Evolutionary conservation across 2,113 vertebrate species (phyloP), one percentile per base, ranked within the genome.

Genomic region (Arizona elegans): DNA sequence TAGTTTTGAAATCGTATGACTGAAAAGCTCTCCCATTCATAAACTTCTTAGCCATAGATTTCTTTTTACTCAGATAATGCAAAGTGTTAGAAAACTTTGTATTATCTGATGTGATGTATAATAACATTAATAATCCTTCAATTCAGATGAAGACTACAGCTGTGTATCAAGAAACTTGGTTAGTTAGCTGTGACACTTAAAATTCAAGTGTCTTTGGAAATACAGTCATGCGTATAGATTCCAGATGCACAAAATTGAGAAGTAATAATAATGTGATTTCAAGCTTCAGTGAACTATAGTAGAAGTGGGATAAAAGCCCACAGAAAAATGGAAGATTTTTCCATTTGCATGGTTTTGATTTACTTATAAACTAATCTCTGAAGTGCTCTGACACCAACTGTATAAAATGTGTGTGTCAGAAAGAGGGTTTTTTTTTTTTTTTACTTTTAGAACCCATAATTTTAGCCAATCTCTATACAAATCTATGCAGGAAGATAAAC

Each of bases 211-310:
- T 91, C 58, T 94, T 97, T 96, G 93, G 92, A n/a, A 95, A 96
- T 95, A 96, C 62, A 89, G 91, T 62, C 92, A 95, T 96, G 92
- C 24, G 7, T 95, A 91, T 23, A 38, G 15, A 96, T 96, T 97
- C 96, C 95, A 96, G 96, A 97, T 95, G 95, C 92, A 92, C 87
- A 92, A 96, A 97, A 97, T 29, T 94, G 95, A 96, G 95, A 96
- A 97, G 95, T 90, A 86, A 90, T 95, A 94, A 96, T 96, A 91
- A 26, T 95, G 62, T 94, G 95, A 97, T 96, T 97, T 97, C 91
- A 96, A 92, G 96, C 94, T 97, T 96, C 95, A 93, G 0, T 0
- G 24, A 95, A 81, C 81, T 94, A 92, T n/a, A 88, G 23, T 92
- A 91, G 62, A 94, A 92, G 93, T 96, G 94, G 96, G 90, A 38